phyloP scores from a whole-genome alignment of 2,113 vertebrate species.

The Elanus axillaris region DNA sequence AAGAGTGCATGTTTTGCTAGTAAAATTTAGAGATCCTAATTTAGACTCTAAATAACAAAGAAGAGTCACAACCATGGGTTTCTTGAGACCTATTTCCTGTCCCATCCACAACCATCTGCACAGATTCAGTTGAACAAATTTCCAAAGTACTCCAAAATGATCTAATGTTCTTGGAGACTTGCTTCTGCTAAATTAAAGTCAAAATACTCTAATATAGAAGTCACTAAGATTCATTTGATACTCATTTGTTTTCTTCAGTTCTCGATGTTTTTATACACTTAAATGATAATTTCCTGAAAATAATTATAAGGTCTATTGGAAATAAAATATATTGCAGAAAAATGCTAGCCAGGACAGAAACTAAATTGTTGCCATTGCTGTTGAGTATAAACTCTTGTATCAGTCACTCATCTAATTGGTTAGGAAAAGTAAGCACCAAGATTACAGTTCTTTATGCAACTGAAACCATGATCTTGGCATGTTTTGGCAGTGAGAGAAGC shows the following conservation, averaged over 20 bases:
- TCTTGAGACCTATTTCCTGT: background rate
- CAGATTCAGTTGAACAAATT: background rate
- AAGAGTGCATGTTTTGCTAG: background rate
- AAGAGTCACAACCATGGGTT: fast-evolving
- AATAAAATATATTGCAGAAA: background rate
- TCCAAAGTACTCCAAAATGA: background rate
- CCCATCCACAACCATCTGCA: background rate
- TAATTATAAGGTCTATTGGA: background rate
- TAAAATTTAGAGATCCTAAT: background rate
- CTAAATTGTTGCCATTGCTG: background rate
- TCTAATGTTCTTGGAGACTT: background rate
- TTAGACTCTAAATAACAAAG: background rate
- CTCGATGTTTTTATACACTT: background rate
- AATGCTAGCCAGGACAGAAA: background rate
- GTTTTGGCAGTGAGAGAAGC: background rate
- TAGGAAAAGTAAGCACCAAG: background rate
- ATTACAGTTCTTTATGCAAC: background rate
- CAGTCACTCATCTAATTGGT: background rate
- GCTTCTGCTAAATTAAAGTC: background rate
- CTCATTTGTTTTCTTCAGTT: background rate
- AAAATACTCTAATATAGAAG: background rate
- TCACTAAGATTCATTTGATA: background rate
- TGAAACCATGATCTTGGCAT: background rate
- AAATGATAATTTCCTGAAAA: background rate
- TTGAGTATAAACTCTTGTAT: background rate